Conservation (phyloP, 2,888 invertebrate species). For the Glyphotaelius pellucidus region DNA sequence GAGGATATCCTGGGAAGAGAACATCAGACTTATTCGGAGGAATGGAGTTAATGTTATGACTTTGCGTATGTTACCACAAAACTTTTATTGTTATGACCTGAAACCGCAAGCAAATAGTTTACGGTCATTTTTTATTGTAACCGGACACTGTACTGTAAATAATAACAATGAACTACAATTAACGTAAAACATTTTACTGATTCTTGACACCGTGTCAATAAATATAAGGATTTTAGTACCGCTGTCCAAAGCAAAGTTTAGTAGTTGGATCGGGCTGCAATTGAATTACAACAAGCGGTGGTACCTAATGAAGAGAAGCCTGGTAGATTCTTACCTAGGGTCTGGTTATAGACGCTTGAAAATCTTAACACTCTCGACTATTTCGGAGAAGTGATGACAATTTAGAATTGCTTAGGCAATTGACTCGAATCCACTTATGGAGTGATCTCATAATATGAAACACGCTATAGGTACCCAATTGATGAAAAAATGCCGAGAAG, state of each 20-base stretch:
- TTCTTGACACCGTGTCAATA: background rate
- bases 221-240: background rate
- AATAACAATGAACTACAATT: background rate
- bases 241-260: background rate
- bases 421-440: background rate
- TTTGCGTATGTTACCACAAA: background rate
- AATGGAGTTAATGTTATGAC: background rate
- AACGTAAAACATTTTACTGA: too few relatives aligned
- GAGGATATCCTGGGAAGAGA: slow-evolving; percentile 81
- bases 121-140: too few relatives aligned
- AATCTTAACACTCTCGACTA: background rate
- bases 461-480: background rate
- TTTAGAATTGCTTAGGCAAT: background rate
- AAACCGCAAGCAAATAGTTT: background rate
- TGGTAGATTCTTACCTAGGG: background rate
- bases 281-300: background rate
- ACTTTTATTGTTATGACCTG: background rate
- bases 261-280: background rate
- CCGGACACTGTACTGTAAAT: background rate
- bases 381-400: background rate
- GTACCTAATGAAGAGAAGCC: background rate
- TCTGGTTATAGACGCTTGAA: background rate
- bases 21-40: slow-evolving; percentile 57
- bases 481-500: background rate
- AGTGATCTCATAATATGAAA: background rate